phyloP scores from a whole-genome alignment of 2,113 vertebrate species.

The Rhinichthys klamathensis region DNA sequence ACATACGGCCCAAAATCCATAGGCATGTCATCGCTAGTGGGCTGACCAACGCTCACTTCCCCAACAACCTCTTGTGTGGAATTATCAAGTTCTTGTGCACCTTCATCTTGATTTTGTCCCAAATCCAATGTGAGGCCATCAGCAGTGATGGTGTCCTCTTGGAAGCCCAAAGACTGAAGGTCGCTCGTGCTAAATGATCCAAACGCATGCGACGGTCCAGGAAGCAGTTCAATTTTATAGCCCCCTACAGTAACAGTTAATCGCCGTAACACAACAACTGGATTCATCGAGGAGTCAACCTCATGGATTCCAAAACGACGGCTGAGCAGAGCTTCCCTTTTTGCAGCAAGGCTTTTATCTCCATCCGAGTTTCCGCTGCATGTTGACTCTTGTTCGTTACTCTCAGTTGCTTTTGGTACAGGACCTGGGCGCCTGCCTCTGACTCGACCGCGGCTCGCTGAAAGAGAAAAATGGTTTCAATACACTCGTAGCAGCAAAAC shows the following conservation, averaged over 20 bases:
- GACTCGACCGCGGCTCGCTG: conserved; percentile 69
- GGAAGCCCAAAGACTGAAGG: conserved; percentile 54
- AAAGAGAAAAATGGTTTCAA: conserved; percentile 28
- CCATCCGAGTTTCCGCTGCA: conserved; percentile 66
- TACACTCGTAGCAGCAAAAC: neutral
- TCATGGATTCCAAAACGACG: conserved; percentile 68
- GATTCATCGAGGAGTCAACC: conserved; percentile 71
- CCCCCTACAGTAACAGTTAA: conserved; percentile 79
- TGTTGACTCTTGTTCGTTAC: conserved; percentile 59
- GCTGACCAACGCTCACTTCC: conserved; percentile 54
- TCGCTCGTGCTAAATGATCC: conserved; percentile 42
- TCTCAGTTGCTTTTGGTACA: conserved; percentile 71
- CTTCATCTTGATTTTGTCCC: conserved; percentile 56
- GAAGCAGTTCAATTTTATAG: conserved; percentile 78
- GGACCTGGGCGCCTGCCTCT: conserved; percentile 38
- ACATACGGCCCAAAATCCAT: conserved; percentile 70
- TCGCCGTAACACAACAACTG: conserved; percentile 72
- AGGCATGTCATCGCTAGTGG: conserved; percentile 60
- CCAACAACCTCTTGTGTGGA: conserved; percentile 63
- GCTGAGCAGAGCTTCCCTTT: conserved; percentile 70
- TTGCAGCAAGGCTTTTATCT: conserved; percentile 66
- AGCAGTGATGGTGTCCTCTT: conserved; percentile 55
- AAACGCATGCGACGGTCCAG: conserved; percentile 71
- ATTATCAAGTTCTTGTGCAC: conserved; percentile 33
- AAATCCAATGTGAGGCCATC: conserved; percentile 58